Conservation (phyloP, 2,888 invertebrate species). For the Molanna angustata region DNA sequence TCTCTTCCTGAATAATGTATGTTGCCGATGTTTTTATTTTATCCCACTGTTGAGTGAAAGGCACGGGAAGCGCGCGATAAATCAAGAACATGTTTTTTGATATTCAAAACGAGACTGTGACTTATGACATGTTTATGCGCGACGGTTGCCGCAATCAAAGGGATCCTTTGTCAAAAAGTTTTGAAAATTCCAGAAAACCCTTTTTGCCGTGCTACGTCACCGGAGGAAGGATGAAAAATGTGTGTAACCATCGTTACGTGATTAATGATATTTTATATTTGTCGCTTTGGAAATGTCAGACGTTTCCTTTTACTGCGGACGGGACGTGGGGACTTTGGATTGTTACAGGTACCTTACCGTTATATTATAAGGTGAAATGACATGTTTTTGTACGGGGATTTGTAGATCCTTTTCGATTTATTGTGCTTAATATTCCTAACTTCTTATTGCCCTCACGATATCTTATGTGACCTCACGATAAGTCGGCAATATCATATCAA, state of each 20-base stretch:
- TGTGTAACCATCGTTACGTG: slow-evolving; percentile 15
- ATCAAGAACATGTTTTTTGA: slow-evolving; percentile 29
- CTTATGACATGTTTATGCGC: slow-evolving; percentile 32
- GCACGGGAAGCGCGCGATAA: slow-evolving; percentile 27
- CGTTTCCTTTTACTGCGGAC: slow-evolving; percentile 9
- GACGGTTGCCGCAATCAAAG: slow-evolving; percentile 24
- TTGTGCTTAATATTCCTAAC: too few species aligned
- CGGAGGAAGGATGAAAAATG: slow-evolving; percentile 13
- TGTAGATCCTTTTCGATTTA: slow-evolving; percentile 6
- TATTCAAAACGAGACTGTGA: slow-evolving; percentile 30
- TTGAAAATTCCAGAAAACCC: slow-evolving; percentile 19
- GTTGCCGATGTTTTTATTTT: slow-evolving; percentile 21
- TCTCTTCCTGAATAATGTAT: slow-evolving; percentile 29
- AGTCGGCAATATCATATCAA: too few species aligned
- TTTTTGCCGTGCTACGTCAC: slow-evolving; percentile 12
- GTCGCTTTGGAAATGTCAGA: slow-evolving; percentile 9
- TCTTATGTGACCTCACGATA: too few species aligned
- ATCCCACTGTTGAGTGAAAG: slow-evolving; percentile 23
- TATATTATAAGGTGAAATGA: not conserved
- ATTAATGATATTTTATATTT: slow-evolving; percentile 19
- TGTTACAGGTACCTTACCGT: not conserved
- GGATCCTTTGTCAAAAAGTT: slow-evolving; percentile 21
- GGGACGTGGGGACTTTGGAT: slow-evolving; percentile 5
- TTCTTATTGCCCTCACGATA: too few species aligned
- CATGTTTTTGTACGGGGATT: slow-evolving; percentile 9